phyloP scores from a whole-genome alignment of 2,888 invertebrate species.

The Aspidapion aeneum region DNA sequence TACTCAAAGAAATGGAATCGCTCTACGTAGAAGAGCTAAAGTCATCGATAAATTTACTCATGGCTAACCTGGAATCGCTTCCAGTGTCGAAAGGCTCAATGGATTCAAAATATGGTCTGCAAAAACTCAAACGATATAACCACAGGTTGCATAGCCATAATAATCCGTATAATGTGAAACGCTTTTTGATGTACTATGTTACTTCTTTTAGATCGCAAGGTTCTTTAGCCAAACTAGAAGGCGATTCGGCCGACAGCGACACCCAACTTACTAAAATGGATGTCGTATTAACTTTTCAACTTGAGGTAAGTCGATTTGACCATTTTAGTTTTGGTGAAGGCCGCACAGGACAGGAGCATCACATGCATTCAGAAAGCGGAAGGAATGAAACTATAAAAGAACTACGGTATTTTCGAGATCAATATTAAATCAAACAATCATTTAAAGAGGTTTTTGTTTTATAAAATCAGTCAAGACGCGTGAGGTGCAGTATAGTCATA shows the following conservation, averaged over 20 bases:
- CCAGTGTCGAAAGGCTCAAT: slow-evolving; percentile 98
- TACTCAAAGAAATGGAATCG: slow-evolving; percentile 99
- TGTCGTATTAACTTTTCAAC: slow-evolving; percentile 94
- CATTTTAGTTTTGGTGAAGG: too few relatives aligned
- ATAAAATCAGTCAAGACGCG: too few relatives aligned
- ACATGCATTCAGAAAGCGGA: too few relatives aligned
- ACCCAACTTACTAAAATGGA: slow-evolving; percentile 96
- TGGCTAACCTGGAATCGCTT: slow-evolving; percentile 98
- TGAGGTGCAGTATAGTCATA: too few relatives aligned
- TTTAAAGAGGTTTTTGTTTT: too few relatives aligned
- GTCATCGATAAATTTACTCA: slow-evolving; percentile 95
- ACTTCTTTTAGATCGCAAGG: slow-evolving; percentile 77
- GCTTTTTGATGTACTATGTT: slow-evolving; percentile 51
- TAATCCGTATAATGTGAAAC: slow-evolving; percentile 51
- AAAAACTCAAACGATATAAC: slow-evolving; percentile 97
- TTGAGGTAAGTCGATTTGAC: slow-evolving; percentile 70
- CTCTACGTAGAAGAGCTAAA: slow-evolving; percentile 98
- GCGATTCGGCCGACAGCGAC: slow-evolving; percentile 93
- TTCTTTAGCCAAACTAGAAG: slow-evolving; percentile 88
- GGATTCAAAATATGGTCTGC: slow-evolving; percentile 95
- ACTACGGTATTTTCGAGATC: too few relatives aligned
- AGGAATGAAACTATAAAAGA: too few relatives aligned
- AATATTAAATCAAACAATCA: too few relatives aligned
- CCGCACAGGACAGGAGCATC: too few relatives aligned
- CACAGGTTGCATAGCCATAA: slow-evolving; percentile 76